Percentiles rank a stretch among this genome's conserved stretches.
Evolutionary conservation across 2,113 vertebrate species (phyloP).

Genomic region (Hippocampus comes): DNA sequence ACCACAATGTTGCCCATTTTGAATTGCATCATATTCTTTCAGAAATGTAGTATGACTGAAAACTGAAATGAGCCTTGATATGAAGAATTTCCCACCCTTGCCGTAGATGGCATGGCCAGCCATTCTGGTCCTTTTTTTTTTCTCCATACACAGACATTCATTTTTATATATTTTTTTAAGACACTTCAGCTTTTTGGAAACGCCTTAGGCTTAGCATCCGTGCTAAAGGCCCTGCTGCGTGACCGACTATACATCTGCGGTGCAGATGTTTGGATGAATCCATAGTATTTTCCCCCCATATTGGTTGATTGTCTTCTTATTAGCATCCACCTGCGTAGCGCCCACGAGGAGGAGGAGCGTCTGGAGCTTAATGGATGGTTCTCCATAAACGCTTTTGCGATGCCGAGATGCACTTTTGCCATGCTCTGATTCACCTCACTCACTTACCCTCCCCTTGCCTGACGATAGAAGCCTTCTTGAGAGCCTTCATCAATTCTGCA

Average conservation of each 20-base stretch:
- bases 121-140: neutral
- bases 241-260: neutral
- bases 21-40: too few relatives aligned
- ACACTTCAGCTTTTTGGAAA: conserved; percentile 16
- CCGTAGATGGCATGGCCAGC: neutral
- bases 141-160: conserved; percentile 23
- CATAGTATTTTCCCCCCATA: neutral
- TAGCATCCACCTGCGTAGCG: neutral
- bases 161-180: too few relatives aligned
- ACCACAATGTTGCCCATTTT: too few relatives aligned
- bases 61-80: too few relatives aligned
- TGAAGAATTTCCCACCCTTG: too few relatives aligned
- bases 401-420: conserved; percentile 40
- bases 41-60: too few relatives aligned
- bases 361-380: conserved; percentile 60
- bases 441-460: conserved; percentile 25
- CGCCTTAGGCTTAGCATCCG: conserved; percentile 35
- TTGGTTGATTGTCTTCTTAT: neutral
- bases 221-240: conserved; percentile 33
- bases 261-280: neutral
- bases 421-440: conserved; percentile 56
- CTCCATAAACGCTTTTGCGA: conserved; percentile 52
- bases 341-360: conserved; percentile 11
- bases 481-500: conserved; percentile 69
- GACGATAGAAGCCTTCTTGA: conserved; percentile 41